phyloP scores from a whole-genome alignment of 2,797 vertebrate genomes.

The Sebastes oblongus region DNA sequence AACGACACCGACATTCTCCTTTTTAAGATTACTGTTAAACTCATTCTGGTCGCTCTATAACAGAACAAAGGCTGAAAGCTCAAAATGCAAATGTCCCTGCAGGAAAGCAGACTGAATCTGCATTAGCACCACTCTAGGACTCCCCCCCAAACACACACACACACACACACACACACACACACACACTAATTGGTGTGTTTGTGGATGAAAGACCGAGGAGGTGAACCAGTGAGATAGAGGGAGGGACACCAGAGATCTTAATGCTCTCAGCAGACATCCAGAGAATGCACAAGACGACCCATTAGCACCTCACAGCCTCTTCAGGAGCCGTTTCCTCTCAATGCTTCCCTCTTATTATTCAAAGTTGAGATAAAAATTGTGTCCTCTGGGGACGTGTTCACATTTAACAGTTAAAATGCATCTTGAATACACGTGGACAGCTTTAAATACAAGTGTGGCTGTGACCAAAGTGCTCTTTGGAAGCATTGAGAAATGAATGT shows the following conservation, averaged over 20 bases:
- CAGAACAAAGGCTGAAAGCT: conserved; percentile 35
- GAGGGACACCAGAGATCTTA: conserved; percentile 3
- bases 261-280: conserved; percentile 13
- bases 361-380: neutral
- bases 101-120: conserved; percentile 28
- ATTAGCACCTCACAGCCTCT: conserved; percentile 36
- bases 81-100: conserved; percentile 23
- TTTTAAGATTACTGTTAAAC: conserved; percentile 8
- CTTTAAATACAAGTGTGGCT: neutral
- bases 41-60: neutral
- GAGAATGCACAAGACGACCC: conserved; percentile 3
- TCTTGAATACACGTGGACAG: neutral
- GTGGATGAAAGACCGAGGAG: conserved; percentile 37
- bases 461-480: neutral
- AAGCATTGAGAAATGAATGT: neutral
- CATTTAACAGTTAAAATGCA: neutral
- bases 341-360: conserved; percentile 30
- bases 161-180: no score
- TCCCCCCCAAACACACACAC: neutral
- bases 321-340: conserved; percentile 13
- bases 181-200: conserved; percentile 21
- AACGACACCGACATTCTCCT: neutral
- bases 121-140: conserved; percentile 12
- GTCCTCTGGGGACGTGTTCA: neutral
- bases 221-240: neutral